A percentile compares a stretch with the other conserved stretches of the same genome.
These are phyloP conservation scores for Sceloporus undulatus DNA, from an alignment of 2,113 vertebrate genomes.

Conservation along the genomic window DNA sequence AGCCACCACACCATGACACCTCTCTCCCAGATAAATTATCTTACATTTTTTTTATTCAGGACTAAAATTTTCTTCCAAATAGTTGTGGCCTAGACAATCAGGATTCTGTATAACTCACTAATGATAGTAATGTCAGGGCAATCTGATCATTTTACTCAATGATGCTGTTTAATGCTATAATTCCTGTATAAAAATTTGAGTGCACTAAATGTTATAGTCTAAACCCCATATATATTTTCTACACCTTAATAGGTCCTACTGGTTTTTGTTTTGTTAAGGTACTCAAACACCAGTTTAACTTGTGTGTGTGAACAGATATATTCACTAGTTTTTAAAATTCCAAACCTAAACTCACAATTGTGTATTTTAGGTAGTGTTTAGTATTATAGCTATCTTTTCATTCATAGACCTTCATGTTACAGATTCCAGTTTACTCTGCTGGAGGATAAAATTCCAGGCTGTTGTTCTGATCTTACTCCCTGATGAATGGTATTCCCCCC, in stretches of 20 bases:
- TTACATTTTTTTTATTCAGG: not conserved
- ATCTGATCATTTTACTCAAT: not conserved
- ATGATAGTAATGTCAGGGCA: not conserved
- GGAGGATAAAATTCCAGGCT: constrained; percentile 41
- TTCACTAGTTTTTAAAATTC: not conserved
- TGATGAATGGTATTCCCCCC: constrained; percentile 38
- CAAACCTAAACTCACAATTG: not conserved
- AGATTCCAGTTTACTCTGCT: constrained; percentile 1
- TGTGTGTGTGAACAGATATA: not conserved
- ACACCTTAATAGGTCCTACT: not conserved
- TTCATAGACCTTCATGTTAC: not conserved
- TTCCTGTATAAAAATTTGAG: too few relatives aligned
- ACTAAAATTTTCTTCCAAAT: not conserved
- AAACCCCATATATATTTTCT: not conserved
- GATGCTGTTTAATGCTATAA: not conserved
- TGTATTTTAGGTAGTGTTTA: not conserved
- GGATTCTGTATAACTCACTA: not conserved
- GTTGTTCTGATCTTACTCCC: constrained; percentile 49
- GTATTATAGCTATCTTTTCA: not conserved
- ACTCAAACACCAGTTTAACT: not conserved
- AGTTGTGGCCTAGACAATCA: not conserved
- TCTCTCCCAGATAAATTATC: too few relatives aligned
- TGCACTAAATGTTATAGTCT: too few relatives aligned
- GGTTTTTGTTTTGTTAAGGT: not conserved
- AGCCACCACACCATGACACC: too few relatives aligned